phyloP scores from a whole-genome alignment of 2,797 vertebrate species.

The Acomys russatus region DNA sequence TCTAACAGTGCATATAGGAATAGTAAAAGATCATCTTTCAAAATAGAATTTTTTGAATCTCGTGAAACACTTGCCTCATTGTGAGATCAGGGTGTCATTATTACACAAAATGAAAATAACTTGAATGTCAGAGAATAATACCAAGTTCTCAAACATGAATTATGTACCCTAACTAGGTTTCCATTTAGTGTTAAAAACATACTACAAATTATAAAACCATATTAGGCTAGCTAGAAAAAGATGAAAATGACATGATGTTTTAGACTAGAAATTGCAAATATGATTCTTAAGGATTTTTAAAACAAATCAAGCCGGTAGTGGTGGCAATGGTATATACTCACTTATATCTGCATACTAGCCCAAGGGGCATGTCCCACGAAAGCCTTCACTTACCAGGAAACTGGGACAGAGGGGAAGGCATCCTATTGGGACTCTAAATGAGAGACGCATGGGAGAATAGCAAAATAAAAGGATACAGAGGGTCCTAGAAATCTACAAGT shows the following conservation, averaged over 20 bases:
- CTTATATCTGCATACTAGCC: too few species aligned
- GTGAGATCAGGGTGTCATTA: background rate
- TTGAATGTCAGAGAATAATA: constrained; percentile 34
- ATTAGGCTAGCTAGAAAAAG: background rate
- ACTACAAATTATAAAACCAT: constrained; percentile 13
- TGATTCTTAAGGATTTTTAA: background rate
- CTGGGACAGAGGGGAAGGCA: too few species aligned
- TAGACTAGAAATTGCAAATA: background rate
- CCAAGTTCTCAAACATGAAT: constrained; percentile 31
- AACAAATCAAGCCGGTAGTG: background rate
- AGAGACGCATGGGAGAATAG: too few species aligned
- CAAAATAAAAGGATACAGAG: too few species aligned
- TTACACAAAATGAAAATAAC: background rate
- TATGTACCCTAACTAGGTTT: background rate
- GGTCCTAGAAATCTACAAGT: too few species aligned
- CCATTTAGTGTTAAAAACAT: constrained; percentile 30
- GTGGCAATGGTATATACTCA: too few species aligned
- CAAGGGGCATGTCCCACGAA: too few species aligned
- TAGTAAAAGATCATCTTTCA: background rate
- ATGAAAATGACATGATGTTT: background rate
- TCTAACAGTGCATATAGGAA: background rate
- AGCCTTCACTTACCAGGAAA: too few species aligned
- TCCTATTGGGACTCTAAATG: too few species aligned
- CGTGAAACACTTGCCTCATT: background rate
- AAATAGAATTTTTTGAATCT: background rate